Conservation (phyloP, 2,113 vertebrate species). For the Sula dactylatra region DNA sequence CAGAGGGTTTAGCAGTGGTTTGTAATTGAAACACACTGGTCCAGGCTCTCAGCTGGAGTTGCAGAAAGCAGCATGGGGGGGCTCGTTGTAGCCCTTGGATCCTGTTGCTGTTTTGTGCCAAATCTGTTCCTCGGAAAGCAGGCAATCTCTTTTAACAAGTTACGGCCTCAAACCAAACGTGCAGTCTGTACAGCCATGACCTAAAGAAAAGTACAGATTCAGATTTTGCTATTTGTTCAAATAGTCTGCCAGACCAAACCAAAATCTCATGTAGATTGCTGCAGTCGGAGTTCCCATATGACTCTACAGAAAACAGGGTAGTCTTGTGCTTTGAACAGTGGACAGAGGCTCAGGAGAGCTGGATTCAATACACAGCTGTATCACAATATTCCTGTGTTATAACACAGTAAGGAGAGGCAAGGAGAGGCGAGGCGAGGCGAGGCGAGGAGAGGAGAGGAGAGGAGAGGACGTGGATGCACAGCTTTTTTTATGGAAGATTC, state of each 20-base stretch:
- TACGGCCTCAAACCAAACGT: neutral
- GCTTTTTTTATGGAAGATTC: neutral
- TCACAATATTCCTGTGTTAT: neutral
- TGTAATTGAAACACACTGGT: neutral
- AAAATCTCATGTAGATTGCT: neutral
- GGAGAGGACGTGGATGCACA: neutral
- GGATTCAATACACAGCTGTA: neutral
- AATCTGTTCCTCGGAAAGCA: neutral
- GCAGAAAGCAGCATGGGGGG: rapidly evolving
- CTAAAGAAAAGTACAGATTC: neutral
- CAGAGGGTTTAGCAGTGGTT: neutral
- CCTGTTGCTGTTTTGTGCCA: neutral
- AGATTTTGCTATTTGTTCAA: neutral
- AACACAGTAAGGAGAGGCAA: neutral
- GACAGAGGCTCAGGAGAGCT: neutral
- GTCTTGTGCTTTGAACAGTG: neutral
- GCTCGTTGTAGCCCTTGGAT: neutral
- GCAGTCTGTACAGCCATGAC: neutral
- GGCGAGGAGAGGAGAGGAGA: no score
- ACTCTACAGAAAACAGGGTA: neutral
- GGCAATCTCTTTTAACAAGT: neutral
- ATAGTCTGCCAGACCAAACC: neutral
- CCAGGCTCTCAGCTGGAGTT: neutral
- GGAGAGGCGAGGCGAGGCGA: no score
- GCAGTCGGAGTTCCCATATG: neutral